These are phyloP conservation scores for Oreonectes daqikongensis DNA, from an alignment of 2,797 vertebrate genomes.

Conservation along the genomic window DNA sequence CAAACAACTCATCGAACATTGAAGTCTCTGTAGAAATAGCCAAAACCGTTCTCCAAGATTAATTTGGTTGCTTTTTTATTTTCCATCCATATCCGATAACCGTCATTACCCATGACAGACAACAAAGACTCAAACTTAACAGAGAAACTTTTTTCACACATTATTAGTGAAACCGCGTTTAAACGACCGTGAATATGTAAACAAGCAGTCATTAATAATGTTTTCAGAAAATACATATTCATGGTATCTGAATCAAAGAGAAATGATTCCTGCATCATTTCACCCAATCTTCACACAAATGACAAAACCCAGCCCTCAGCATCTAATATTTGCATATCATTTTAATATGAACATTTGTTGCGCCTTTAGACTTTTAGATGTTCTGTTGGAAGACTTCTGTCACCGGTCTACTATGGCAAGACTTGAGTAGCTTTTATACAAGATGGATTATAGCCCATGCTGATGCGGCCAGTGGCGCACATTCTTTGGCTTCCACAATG, in stretches of 20 bases:
- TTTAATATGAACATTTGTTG: conserved; percentile 54
- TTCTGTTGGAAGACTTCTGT: conserved; percentile 17
- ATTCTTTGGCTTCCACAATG: neutral
- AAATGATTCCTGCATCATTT: conserved; percentile 57
- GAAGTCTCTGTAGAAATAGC: conserved; percentile 9
- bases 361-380: conserved; percentile 24
- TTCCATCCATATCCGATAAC: conserved; percentile 59
- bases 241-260: conserved; percentile 55
- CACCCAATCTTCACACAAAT: conserved; percentile 54
- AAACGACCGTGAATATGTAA: conserved; percentile 63
- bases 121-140: conserved; percentile 50
- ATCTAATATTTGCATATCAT: conserved; percentile 54
- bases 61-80: conserved; percentile 31
- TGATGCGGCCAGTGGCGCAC: neutral
- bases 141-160: conserved; percentile 46
- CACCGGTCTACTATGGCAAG: neutral
- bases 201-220: conserved; percentile 66
- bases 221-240: conserved; percentile 66
- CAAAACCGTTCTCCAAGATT: conserved; percentile 31
- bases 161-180: conserved; percentile 52
- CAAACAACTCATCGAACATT: conserved; percentile 5
- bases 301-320: conserved; percentile 53
- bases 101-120: conserved; percentile 48
- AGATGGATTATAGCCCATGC: neutral
- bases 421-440: neutral